Base-by-base conservation (phyloP, 2,113 vertebrate genomes). In the Hemibagrus wyckioides region DNA sequence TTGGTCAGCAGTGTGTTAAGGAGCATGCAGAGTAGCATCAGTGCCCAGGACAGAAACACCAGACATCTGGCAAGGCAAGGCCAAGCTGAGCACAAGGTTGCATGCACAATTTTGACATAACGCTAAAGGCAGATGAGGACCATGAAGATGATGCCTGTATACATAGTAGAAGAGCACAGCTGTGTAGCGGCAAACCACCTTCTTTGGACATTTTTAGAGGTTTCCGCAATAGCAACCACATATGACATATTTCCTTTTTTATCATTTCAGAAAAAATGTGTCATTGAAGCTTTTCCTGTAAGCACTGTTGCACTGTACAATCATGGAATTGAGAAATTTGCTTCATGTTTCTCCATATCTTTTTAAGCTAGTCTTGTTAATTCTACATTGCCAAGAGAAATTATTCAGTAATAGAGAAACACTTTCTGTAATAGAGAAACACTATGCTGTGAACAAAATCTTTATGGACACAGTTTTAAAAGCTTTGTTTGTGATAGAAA, bases 131-230 rank as follows among this genome's bases (percentile, higher is more conserved):
- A 95, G 15, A 99, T 97, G 87, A 99, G 93, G 77, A 97, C 96
- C 0, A 99, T 97, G 90, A 99, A 97, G 0, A 94, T 17, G 63
- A 99, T 97, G 8, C 97, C 94, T 0, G 96, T 95, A 0, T 99
- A 99, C 97, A 99, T 97, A 92, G 28, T 99, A 99, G 92, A 99
- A 99, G 56, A 99, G 67, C 3, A 98, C 97, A 0, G 96, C 96
- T 0, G 95, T 96, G 86, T 96, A 97, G 67, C 96, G 94, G 88
- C 98, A 99, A 0, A 94, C 96, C 0, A 96, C 91, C 8, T 4
- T 97, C 94, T 0, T 87, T 89, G 0, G 95, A 92, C 13, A 96
- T n/a, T n/a, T n/a, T n/a, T n/a, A n/a, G n/a, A n/a, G n/a, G n/a
- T n/a, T n/a, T n/a, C n/a, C n/a, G 19, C 21, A 41, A 41, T 44